Evolutionary conservation across 2,797 vertebrate genomes (phyloP), one percentile per base, ranked within the genome.

Genomic region (Acanthurus tractus): DNA sequence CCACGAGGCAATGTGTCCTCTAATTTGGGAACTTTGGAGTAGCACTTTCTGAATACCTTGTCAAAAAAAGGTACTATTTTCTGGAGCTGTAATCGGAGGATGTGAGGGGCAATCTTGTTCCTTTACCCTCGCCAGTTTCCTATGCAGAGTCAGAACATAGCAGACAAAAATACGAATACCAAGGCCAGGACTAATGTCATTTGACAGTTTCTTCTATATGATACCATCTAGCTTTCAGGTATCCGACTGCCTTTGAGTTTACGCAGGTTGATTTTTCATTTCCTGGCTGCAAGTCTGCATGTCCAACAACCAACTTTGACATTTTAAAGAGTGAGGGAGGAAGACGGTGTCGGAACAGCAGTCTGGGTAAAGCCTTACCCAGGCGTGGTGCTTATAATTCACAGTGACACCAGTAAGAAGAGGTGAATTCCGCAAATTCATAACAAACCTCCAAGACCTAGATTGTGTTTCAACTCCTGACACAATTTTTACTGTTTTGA

Each of bases 241-340:
- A 83, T 81, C 87, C 38, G 63, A 82, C 84, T 73, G 81, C 79
- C 77, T 89, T 83, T 80, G 81, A 92, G 90, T 94, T 92, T 91
- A 92, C 81, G 90, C 89, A 93, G 86, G 86, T 90, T 92, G 86
- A 93, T 91, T 88, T 90, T 93, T 92, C 86, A 90, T 92, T 94
- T 94, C 90, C 92, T 93, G 89, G 76, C 89, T 79, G 72, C 18
- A 18, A 81, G 85, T 87, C 83, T 84, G 70, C 83, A 78, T 78
- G 87, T 90, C 86, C 69, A 61, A 82, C 86, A 90, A 88, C 76
- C 58, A 58, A 79, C 75, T 84, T 63, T 87, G 89, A 90, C 88
- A 23, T 92, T 86, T 88, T 84, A 83, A 86, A 82, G 84, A 86
- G 90, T 83, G 82, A 87, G 63, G 81, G 82, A 89, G 88, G 85